Evolutionary conservation across 2,888 invertebrate genomes (phyloP).

Genomic region (Euplagia quadripunctaria): DNA sequence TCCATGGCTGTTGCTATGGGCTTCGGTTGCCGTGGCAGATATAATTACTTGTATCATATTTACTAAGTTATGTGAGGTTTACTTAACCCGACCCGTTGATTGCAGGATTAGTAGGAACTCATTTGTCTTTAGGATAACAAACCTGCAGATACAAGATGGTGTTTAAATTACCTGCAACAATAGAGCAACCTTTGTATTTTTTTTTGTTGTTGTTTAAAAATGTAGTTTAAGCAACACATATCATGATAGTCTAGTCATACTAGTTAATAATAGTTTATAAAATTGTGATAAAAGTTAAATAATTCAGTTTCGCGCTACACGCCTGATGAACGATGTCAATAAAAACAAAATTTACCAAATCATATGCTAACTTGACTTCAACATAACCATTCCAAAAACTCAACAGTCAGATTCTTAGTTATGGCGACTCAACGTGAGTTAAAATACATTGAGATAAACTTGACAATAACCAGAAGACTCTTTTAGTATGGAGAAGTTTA

Average conservation of each 20-base stretch:
- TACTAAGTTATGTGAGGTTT: conserved; percentile 40
- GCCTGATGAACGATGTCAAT: too few relatives aligned
- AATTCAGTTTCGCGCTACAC: too few relatives aligned
- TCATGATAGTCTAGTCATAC: too few relatives aligned
- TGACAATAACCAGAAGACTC: background rate
- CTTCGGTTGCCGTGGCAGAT: conserved; percentile 4
- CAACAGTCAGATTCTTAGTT: background rate
- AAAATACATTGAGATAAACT: background rate
- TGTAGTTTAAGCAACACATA: too few relatives aligned
- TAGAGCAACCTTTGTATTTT: too few relatives aligned
- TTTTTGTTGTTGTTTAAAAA: too few relatives aligned
- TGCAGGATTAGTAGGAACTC: background rate
- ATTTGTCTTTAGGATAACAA: background rate
- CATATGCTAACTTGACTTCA: background rate
- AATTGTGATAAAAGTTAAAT: too few relatives aligned
- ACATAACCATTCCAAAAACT: background rate
- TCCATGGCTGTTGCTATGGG: conserved; percentile 2
- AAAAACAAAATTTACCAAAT: background rate
- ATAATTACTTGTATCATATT: conserved; percentile 52
- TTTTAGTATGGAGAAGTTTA: background rate
- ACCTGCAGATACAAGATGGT: background rate
- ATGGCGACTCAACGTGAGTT: background rate
- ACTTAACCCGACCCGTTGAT: conserved; percentile 12
- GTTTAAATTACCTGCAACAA: background rate
- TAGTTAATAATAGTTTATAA: too few relatives aligned